These are phyloP conservation scores for Microplitis mediator DNA, from an alignment of 1,140 invertebrate genomes.

Conservation along the genomic window DNA sequence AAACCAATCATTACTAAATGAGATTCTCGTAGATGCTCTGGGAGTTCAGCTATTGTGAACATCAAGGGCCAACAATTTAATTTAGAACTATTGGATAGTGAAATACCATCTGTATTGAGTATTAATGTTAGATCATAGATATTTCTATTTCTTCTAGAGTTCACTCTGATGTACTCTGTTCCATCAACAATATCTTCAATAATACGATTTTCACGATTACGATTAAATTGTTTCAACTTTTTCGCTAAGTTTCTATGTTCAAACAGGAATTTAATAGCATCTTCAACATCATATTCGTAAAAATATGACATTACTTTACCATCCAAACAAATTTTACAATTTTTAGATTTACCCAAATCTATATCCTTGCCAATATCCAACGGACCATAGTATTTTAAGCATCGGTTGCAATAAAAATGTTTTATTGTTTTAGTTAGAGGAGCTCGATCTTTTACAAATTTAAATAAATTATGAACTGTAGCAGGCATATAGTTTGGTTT, in stretches of 20 bases:
- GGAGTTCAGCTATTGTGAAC: too few relatives aligned
- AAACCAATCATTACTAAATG: too few relatives aligned
- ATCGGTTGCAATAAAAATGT: conserved; percentile 32
- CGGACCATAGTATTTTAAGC: conserved; percentile 18
- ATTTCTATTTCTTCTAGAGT: too few relatives aligned
- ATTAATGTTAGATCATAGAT: too few relatives aligned
- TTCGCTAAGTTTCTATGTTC: conserved; percentile 14
- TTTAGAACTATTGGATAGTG: too few relatives aligned
- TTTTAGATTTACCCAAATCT: background rate
- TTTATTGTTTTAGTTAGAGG: conserved; percentile 12
- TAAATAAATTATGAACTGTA: conserved; percentile 24
- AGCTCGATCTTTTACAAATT: conserved; percentile 23
- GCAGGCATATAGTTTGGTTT: conserved; percentile 25
- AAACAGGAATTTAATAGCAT: conserved; percentile 27
- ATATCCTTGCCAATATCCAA: background rate
- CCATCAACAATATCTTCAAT: conserved; percentile 26
- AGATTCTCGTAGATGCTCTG: too few relatives aligned
- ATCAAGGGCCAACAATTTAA: too few relatives aligned
- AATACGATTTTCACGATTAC: background rate
- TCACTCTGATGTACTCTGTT: conserved; percentile 19
- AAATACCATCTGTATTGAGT: too few relatives aligned
- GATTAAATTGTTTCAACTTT: background rate
- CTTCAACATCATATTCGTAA: conserved; percentile 26
- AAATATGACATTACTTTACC: conserved; percentile 2
- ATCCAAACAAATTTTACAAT: conserved; percentile 24